These are phyloP conservation scores for Fragum sueziense DNA, from an alignment of 2,888 invertebrate genomes.

Conservation along the genomic window DNA sequence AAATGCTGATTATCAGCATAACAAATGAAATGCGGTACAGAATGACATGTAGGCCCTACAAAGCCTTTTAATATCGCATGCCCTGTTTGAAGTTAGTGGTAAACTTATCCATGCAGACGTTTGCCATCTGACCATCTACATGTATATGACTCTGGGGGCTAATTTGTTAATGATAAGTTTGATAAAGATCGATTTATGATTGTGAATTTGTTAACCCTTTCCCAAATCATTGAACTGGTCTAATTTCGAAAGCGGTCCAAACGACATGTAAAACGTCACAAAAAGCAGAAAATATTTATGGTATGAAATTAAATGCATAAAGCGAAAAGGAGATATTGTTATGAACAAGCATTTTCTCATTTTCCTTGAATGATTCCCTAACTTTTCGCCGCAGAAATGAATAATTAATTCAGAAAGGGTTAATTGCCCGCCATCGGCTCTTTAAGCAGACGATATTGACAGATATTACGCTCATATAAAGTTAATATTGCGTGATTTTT, in stretches of 20 bases:
- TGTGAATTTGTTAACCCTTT: too few relatives aligned
- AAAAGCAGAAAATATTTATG: too few relatives aligned
- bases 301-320: too few relatives aligned
- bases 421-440: constrained; percentile 29
- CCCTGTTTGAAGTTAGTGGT: not conserved
- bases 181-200: not conserved
- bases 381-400: not conserved
- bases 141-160: not conserved
- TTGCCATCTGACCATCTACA: not conserved
- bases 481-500: constrained; percentile 3
- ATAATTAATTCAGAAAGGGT: not conserved
- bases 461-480: not conserved
- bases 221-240: too few relatives aligned
- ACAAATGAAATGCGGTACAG: too few relatives aligned
- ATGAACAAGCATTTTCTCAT: not conserved
- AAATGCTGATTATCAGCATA: too few relatives aligned
- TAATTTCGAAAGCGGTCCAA: too few relatives aligned
- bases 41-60: too few relatives aligned
- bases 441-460: constrained; percentile 42
- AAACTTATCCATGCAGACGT: not conserved
- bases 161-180: not conserved
- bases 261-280: too few relatives aligned
- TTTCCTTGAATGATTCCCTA: not conserved
- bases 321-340: not conserved
- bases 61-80: too few relatives aligned